Conservation (phyloP, 2,113 vertebrate species). For the Campylorhamphus procurvoides region DNA sequence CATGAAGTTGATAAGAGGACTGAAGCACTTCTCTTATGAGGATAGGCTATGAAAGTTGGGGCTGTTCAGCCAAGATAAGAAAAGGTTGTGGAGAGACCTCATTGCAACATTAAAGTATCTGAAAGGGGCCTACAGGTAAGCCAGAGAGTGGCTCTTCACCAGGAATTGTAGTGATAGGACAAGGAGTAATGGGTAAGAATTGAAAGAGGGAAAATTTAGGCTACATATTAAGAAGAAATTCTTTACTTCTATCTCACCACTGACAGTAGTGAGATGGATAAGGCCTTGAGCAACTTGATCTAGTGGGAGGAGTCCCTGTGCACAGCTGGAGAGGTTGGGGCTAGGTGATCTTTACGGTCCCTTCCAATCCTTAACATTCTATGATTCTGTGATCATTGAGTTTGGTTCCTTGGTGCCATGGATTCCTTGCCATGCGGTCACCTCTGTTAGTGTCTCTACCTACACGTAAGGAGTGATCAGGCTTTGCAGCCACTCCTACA, state of each 20-base stretch:
- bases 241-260: not conserved
- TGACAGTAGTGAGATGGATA: not conserved
- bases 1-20: rapidly evolving
- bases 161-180: not conserved
- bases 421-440: not conserved
- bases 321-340: too few relatives aligned
- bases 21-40: not conserved
- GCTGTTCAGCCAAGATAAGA: not conserved
- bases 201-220: not conserved
- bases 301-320: not conserved
- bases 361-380: not conserved
- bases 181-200: not conserved
- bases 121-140: not conserved
- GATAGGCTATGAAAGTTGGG: not conserved
- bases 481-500: not conserved
- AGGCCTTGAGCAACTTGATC: not conserved
- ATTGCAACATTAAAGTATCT: not conserved
- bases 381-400: not conserved
- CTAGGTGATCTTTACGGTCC: not conserved
- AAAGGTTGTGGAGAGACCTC: not conserved
- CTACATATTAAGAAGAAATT: not conserved
- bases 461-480: not conserved
- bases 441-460: not conserved
- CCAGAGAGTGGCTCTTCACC: not conserved
- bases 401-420: not conserved